Conservation (phyloP, 1,140 invertebrate genomes). For the Bradynema listronoti region DNA sequence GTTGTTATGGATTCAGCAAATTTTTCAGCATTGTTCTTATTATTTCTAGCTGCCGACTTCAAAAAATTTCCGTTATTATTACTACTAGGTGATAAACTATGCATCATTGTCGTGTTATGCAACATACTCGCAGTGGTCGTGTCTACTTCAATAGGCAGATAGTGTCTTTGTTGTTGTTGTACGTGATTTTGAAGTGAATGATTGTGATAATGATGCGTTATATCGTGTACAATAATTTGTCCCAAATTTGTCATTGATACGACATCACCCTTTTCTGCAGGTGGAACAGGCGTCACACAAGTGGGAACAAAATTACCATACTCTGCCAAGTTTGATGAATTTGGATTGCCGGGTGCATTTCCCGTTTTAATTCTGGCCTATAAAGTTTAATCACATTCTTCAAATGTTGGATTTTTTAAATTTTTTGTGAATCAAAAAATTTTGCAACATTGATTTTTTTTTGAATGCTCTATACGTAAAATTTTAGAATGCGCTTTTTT, state of each 20-base stretch:
- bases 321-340: background rate
- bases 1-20: background rate
- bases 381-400: slow-evolving; percentile 12
- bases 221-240: slow-evolving; percentile 6
- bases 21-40: background rate
- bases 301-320: too few relatives aligned
- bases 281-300: too few relatives aligned
- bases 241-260: too few relatives aligned
- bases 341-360: slow-evolving; percentile 19
- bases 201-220: background rate
- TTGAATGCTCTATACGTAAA: too few relatives aligned
- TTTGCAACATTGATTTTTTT: too few relatives aligned
- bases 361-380: slow-evolving; percentile 55
- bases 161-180: background rate
- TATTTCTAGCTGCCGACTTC: background rate
- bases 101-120: background rate
- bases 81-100: background rate
- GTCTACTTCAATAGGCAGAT: background rate
- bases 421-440: too few relatives aligned
- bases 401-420: background rate
- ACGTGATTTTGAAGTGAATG: background rate
- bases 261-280: too few relatives aligned
- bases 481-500: too few relatives aligned
- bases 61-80: background rate
- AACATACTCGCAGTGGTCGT: too few relatives aligned